Evolutionary conservation across 2,888 invertebrate species (phyloP).

Genomic region (Dascillus cervinus): DNA sequence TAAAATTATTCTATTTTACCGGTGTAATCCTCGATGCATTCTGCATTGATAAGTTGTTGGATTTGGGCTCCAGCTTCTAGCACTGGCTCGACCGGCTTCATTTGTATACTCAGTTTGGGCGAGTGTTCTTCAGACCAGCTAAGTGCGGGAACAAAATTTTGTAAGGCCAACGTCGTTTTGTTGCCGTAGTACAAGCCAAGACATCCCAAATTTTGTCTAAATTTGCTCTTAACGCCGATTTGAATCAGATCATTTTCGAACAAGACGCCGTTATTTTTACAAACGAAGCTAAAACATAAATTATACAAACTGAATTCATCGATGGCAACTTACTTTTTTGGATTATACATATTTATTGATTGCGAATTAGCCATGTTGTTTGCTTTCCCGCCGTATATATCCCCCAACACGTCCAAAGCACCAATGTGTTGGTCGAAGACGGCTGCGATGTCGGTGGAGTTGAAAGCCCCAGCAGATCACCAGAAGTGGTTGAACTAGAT

Average conservation of each 20-base stretch:
- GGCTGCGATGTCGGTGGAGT: slow-evolving; percentile 73
- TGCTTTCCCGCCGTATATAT: slow-evolving; percentile 66
- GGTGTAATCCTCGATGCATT: slow-evolving; percentile 90
- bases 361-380: slow-evolving; percentile 40
- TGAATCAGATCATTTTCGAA: slow-evolving; percentile 98
- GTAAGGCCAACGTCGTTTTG: slow-evolving; percentile 82
- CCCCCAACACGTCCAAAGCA: slow-evolving; percentile 84
- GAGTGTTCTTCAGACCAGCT: slow-evolving; percentile 67
- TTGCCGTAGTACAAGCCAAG: slow-evolving; percentile 97
- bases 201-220: slow-evolving; percentile 89
- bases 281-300: slow-evolving; percentile 60
- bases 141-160: slow-evolving; percentile 60
- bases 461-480: slow-evolving; percentile 81
- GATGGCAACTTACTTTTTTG: slow-evolving; percentile 63
- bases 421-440: slow-evolving; percentile 64
- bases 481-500: no score
- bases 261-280: slow-evolving; percentile 96
- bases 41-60: slow-evolving; percentile 95
- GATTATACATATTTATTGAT: slow-evolving; percentile 69
- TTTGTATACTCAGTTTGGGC: slow-evolving; percentile 80
- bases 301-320: neutral
- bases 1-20: no score
- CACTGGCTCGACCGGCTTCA: slow-evolving; percentile 88
- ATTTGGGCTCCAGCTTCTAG: slow-evolving; percentile 97
- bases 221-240: slow-evolving; percentile 97